Evolutionary conservation across 2,113 vertebrate species (phyloP).

Genomic region (Semicossyphus pulcher): DNA sequence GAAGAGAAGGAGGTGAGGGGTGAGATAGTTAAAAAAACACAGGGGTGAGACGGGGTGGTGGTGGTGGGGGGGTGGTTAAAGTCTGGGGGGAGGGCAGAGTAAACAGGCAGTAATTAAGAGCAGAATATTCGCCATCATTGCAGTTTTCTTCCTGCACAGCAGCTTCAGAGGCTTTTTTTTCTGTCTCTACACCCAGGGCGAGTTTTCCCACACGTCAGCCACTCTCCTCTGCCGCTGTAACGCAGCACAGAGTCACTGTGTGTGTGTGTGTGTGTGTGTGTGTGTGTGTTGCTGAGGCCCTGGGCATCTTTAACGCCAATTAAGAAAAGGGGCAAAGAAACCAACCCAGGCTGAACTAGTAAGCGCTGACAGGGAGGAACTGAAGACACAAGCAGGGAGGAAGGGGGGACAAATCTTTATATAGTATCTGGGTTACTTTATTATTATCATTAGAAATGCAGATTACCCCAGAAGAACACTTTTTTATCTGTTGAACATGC

Average conservation of each 20-base stretch:
- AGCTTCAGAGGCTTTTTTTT: constrained; percentile 71
- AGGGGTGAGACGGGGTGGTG: constrained; percentile 28
- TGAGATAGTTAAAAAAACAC: constrained; percentile 31
- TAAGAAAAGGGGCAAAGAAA: constrained; percentile 77
- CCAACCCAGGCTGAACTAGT: constrained; percentile 59
- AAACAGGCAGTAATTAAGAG: constrained; percentile 84
- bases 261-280: constrained; percentile 35
- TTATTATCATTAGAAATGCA: constrained; percentile 26
- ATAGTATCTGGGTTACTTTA: constrained; percentile 47
- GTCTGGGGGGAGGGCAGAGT: constrained; percentile 69
- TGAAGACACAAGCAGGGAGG: constrained; percentile 45
- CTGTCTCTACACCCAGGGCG: constrained; percentile 52
- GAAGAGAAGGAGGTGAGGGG: constrained; percentile 35
- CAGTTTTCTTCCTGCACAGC: constrained; percentile 77
- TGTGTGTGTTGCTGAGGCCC: constrained; percentile 53
- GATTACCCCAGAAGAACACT: neutral
- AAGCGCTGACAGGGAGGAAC: constrained; percentile 71
- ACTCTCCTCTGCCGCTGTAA: constrained; percentile 63
- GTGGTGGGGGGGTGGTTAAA: constrained; percentile 37
- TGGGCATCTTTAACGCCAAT: constrained; percentile 82
- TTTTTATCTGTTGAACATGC: neutral
- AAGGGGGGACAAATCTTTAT: constrained; percentile 48
- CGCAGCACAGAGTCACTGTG: constrained; percentile 49
- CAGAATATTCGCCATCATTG: constrained; percentile 81
- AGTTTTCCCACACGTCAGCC: constrained; percentile 72